Conservation (phyloP, 2,797 vertebrate genomes). For the Enteromius treurensis region DNA sequence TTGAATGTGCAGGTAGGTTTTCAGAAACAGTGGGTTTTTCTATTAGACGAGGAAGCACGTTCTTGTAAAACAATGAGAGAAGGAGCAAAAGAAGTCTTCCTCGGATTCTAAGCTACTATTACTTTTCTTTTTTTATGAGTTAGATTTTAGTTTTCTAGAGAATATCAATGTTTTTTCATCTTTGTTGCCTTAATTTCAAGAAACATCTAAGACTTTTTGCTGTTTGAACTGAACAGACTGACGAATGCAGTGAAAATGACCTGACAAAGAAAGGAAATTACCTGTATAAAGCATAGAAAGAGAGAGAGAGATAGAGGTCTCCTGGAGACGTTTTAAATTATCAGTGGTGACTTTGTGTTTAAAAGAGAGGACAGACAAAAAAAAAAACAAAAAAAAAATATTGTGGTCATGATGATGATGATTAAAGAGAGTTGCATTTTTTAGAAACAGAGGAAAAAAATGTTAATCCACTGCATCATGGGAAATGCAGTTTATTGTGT, state of each 20-base stretch:
- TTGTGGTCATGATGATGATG: constrained; percentile 68
- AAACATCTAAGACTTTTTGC: constrained; percentile 86
- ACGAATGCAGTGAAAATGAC: constrained; percentile 58
- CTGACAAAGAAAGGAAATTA: constrained; percentile 65
- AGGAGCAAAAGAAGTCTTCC: constrained; percentile 86
- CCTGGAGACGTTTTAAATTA: constrained; percentile 91
- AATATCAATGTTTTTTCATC: constrained; percentile 93
- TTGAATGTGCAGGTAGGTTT: constrained; percentile 92
- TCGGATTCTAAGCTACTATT: constrained; percentile 92
- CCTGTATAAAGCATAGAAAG: constrained; percentile 83
- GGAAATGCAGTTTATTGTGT: constrained; percentile 85
- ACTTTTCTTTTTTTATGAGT: constrained; percentile 82
- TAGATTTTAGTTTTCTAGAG: constrained; percentile 86
- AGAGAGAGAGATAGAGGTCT: constrained; percentile 78
- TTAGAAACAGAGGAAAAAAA: constrained; percentile 75
- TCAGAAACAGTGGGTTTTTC: constrained; percentile 75
- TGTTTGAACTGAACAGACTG: constrained; percentile 78
- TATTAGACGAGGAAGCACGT: constrained; percentile 83
- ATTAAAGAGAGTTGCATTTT: constrained; percentile 83
- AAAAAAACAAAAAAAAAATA: constrained; percentile 34
- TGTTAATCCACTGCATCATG: constrained; percentile 81
- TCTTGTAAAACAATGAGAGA: constrained; percentile 75
- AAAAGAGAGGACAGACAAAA: constrained; percentile 76
- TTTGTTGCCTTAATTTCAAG: constrained; percentile 99
- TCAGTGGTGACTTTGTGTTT: constrained; percentile 83